Conservation (phyloP, 2,888 invertebrate species). For the Drosophila ustulata region DNA sequence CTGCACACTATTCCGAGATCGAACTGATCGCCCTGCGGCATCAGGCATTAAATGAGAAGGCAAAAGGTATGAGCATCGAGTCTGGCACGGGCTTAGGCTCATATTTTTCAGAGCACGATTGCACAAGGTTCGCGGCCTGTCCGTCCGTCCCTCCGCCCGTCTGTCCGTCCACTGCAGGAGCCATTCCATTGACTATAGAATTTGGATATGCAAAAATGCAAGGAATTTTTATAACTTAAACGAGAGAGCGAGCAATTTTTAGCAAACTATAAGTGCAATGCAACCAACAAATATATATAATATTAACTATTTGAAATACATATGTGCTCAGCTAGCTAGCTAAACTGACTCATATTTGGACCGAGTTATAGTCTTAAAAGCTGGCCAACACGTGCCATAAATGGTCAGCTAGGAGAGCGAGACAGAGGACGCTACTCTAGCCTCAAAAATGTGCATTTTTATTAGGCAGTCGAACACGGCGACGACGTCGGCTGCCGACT, state of each 20-base stretch:
- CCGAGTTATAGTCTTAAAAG: constrained; percentile 1
- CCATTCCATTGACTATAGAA: constrained; percentile 44
- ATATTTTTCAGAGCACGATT: constrained; percentile 51
- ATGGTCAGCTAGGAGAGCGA: constrained; percentile 2
- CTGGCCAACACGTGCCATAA: constrained; percentile 50
- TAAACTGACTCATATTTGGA: not conserved
- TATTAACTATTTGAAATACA: not conserved
- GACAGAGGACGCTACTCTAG: constrained; percentile 5
- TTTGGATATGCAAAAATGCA: constrained; percentile 60
- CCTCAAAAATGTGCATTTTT: constrained; percentile 31
- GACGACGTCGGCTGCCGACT: constrained; percentile 37
- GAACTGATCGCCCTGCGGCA: constrained; percentile 82
- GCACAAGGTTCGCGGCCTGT: constrained; percentile 9
- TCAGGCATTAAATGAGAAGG: constrained; percentile 68
- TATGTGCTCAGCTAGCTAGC: not conserved
- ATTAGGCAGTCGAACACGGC: constrained; percentile 24
- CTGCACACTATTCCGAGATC: constrained; percentile 79
- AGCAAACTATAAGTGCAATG: not conserved
- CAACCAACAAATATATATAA: not conserved
- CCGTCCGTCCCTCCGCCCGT: no score
- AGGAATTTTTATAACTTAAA: constrained; percentile 43
- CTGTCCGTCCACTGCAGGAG: constrained; percentile 21
- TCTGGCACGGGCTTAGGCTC: constrained; percentile 75
- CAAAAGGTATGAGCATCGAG: constrained; percentile 68
- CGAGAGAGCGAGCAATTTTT: not conserved